Evolutionary conservation across 2,797 vertebrate species (phyloP).

Genomic region (Falco novaeseelandiae): DNA sequence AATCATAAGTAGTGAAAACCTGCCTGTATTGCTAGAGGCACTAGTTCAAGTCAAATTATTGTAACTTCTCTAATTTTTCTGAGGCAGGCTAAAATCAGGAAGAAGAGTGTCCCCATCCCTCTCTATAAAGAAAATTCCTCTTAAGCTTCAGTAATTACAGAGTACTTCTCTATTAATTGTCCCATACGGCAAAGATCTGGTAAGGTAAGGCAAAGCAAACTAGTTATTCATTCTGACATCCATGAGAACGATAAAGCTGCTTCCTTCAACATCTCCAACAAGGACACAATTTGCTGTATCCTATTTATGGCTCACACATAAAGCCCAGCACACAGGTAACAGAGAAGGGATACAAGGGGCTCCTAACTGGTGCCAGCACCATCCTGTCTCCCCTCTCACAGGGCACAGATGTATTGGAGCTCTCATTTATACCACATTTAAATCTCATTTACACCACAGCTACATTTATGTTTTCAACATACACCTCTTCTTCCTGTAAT

Average conservation of each 20-base stretch:
- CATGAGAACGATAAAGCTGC: not conserved
- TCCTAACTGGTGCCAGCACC: not conserved
- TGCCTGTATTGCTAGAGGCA: not conserved
- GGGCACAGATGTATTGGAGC: not conserved
- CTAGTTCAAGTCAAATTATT: not conserved
- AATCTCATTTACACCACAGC: not conserved
- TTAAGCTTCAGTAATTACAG: not conserved
- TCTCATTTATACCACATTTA: not conserved
- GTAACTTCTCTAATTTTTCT: not conserved
- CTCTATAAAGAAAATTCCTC: not conserved
- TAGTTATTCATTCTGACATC: not conserved
- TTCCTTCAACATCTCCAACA: not conserved
- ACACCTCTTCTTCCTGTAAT: not conserved
- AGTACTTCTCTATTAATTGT: not conserved
- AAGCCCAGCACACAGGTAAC: not conserved
- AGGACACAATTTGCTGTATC: not conserved
- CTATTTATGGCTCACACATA: not conserved
- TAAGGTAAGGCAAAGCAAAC: not conserved
- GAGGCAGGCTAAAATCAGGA: not conserved
- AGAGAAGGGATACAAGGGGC: not conserved
- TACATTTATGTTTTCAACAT: not conserved
- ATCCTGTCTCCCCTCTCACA: not conserved
- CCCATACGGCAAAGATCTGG: not conserved
- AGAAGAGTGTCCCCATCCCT: not conserved
- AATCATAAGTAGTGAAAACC: conserved; percentile 18